phyloP scores from a whole-genome alignment of 1,140 invertebrate genomes.

The Cydia strobilella region DNA sequence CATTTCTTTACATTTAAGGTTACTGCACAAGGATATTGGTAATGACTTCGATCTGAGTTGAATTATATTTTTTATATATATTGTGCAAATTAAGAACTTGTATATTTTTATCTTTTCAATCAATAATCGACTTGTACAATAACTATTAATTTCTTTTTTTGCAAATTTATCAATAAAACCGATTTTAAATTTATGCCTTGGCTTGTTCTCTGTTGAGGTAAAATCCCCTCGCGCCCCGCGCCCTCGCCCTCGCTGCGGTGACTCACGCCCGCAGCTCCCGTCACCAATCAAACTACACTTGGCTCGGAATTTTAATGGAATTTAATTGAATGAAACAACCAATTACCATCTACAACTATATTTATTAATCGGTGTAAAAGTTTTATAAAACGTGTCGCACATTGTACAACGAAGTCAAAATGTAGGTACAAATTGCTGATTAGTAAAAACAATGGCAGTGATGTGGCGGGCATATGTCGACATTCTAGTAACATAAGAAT shows the following conservation, averaged over 20 bases:
- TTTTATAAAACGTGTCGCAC: constrained; percentile 69
- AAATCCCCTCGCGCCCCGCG: constrained; percentile 1
- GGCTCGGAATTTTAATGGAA: constrained; percentile 71
- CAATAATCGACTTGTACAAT: constrained; percentile 78
- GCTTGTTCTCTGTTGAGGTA: constrained; percentile 54
- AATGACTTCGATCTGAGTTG: constrained; percentile 77
- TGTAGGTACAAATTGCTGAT: constrained; percentile 41
- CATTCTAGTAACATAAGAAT: constrained; percentile 81
- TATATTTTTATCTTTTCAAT: constrained; percentile 79
- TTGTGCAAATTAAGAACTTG: constrained; percentile 74
- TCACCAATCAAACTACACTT: constrained; percentile 57
- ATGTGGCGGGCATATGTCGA: constrained; percentile 78
- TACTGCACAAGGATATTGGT: constrained; percentile 79
- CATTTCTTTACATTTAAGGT: constrained; percentile 72
- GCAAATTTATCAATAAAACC: constrained; percentile 79
- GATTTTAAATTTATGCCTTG: constrained; percentile 73
- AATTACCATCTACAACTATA: constrained; percentile 68
- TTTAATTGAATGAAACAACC: constrained; percentile 75
- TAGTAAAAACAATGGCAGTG: constrained; percentile 66
- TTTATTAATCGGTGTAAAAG: constrained; percentile 67
- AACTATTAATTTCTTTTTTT: constrained; percentile 75
- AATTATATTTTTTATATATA: constrained; percentile 78
- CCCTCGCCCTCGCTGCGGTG: not conserved
- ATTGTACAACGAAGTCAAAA: constrained; percentile 34
- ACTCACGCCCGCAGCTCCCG: constrained; percentile 38